A percentile compares a stretch with the other conserved stretches of the same genome.
Evolutionary conservation across 1,140 invertebrate genomes (phyloP).

Genomic region (Drosophila micromelanica): DNA sequence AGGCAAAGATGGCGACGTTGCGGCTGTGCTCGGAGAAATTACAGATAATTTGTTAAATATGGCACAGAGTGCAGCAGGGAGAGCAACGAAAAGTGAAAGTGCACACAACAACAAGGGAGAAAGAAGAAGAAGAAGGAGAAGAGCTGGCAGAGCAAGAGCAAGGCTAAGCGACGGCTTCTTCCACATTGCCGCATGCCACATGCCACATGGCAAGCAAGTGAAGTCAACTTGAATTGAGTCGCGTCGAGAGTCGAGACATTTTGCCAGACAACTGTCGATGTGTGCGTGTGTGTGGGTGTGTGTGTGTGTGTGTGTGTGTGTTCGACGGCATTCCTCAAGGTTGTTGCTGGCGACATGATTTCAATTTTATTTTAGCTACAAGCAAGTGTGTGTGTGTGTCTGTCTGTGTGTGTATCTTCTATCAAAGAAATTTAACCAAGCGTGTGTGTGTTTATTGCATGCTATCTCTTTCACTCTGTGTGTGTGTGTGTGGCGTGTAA

Average conservation of each 20-base stretch:
- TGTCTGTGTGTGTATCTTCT: conserved; percentile 35
- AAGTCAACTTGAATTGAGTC: conserved; percentile 59
- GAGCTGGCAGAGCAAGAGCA: neutral
- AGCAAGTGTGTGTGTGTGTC: conserved; percentile 29
- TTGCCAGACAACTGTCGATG: conserved; percentile 68
- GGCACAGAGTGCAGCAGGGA: conserved; percentile 49
- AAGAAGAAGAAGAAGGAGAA: neutral
- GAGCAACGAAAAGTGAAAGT: conserved; percentile 60
- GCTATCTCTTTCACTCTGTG: neutral
- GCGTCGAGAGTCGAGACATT: conserved; percentile 78
- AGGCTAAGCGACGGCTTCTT: neutral
- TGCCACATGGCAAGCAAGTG: conserved; percentile 20
- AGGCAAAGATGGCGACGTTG: conserved; percentile 45
- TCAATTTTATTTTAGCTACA: conserved; percentile 77
- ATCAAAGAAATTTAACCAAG: conserved; percentile 63
- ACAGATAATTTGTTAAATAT: conserved; percentile 84
- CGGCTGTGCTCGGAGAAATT: conserved; percentile 75
- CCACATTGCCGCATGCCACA: conserved; percentile 6
- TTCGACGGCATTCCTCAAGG: conserved; percentile 76
- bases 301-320: conserved; percentile 51
- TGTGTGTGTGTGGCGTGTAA: conserved; percentile 62
- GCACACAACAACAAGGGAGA: conserved; percentile 37
- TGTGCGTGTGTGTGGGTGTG: conserved; percentile 28
- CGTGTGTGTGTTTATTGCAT: conserved; percentile 16
- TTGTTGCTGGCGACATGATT: conserved; percentile 68